These are phyloP conservation scores for Bombycilla garrulus DNA, from an alignment of 2,113 vertebrate species.

Conservation along the genomic window DNA sequence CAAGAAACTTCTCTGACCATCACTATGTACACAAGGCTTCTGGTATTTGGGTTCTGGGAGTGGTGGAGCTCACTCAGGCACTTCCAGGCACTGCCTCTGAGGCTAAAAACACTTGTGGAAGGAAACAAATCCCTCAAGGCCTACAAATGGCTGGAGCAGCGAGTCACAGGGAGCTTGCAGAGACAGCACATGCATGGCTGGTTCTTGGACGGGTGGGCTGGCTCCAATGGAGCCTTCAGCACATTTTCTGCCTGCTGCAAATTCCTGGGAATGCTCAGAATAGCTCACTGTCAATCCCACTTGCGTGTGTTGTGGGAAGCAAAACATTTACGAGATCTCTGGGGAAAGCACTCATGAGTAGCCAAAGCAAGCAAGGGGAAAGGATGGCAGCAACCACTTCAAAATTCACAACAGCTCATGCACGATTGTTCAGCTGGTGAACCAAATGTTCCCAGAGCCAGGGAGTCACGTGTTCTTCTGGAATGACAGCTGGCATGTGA, in stretches of 20 bases:
- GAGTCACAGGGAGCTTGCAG: not conserved
- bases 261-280: not conserved
- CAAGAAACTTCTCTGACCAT: not conserved
- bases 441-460: not conserved
- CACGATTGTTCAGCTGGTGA: not conserved
- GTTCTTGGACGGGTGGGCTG: not conserved
- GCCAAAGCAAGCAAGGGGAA: not conserved
- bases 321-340: not conserved
- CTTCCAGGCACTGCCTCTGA: not conserved
- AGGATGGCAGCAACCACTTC: not conserved
- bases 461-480: no score
- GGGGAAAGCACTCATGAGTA: not conserved
- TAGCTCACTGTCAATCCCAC: not conserved
- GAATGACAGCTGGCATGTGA: accelerated
- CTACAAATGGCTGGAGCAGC: accelerated
- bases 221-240: not conserved
- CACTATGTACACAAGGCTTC: accelerated
- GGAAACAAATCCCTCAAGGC: not conserved
- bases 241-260: not conserved
- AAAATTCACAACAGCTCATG: not conserved
- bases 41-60: not conserved
- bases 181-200: accelerated
- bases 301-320: not conserved
- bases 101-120: not conserved
- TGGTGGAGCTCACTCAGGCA: not conserved